Evolutionary conservation across 2,113 vertebrate genomes (phyloP).

Genomic region (Epinephelus moara): DNA sequence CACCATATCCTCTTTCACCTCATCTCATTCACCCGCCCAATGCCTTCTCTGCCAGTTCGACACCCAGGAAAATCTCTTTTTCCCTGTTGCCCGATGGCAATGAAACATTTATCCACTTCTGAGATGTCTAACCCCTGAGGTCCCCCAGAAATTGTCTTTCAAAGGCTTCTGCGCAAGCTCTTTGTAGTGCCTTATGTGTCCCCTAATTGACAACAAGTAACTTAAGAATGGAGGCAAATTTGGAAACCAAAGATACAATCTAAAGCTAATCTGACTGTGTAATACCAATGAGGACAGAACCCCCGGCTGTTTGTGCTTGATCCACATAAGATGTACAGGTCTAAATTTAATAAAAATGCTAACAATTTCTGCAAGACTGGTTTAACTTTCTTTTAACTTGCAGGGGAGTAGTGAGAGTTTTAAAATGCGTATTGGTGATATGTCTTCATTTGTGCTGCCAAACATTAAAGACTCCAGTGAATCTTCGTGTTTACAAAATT

Average conservation of each 20-base stretch:
- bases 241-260: slow-evolving; percentile 35
- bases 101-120: slow-evolving; percentile 69
- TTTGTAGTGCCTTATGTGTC: slow-evolving; percentile 5
- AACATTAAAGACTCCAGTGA: background rate
- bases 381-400: background rate
- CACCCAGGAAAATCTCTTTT: slow-evolving; percentile 50
- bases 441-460: slow-evolving; percentile 6
- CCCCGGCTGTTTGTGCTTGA: background rate
- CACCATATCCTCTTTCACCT: slow-evolving; percentile 28
- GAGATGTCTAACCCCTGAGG: slow-evolving; percentile 18
- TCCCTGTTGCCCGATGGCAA: slow-evolving; percentile 46
- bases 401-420: background rate
- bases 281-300: slow-evolving; percentile 1
- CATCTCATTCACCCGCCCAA: slow-evolving; percentile 11
- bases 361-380: background rate
- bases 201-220: slow-evolving; percentile 36
- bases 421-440: background rate
- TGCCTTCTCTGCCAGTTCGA: slow-evolving; percentile 29
- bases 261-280: slow-evolving; percentile 29
- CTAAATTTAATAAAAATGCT: slow-evolving; percentile 13
- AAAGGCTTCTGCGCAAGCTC: slow-evolving; percentile 37
- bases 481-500: background rate
- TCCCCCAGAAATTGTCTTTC: slow-evolving; percentile 59
- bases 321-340: background rate
- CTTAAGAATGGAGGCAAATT: slow-evolving; percentile 12